These are phyloP conservation scores for Leptodactylus fallax DNA, from an alignment of 2,797 vertebrate genomes.

Conservation along the genomic window DNA sequence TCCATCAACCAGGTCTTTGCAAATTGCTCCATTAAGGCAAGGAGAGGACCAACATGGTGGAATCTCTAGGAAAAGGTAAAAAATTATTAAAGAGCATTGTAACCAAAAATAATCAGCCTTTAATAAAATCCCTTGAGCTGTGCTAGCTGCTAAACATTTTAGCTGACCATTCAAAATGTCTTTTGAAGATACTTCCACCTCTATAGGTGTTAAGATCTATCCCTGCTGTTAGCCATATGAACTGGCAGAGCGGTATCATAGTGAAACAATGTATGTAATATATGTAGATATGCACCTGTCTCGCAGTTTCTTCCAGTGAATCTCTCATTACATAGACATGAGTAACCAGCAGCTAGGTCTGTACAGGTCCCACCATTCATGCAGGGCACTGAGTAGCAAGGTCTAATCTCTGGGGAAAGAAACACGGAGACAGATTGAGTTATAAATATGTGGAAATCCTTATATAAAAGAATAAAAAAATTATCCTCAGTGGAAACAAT, in stretches of 20 bases:
- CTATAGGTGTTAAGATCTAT: neutral
- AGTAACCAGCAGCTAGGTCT: constrained; percentile 52
- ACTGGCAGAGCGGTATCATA: too few species aligned
- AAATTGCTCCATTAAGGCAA: constrained; percentile 86
- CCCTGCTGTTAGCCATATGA: neutral
- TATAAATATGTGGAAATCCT: neutral
- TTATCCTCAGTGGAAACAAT: neutral
- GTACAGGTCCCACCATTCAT: constrained; percentile 72
- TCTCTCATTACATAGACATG: constrained; percentile 71
- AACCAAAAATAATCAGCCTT: neutral
- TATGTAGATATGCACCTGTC: constrained; percentile 67
- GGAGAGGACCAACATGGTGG: constrained; percentile 87
- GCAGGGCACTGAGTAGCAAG: constrained; percentile 26
- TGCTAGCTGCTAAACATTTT: neutral
- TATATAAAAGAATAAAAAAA: neutral
- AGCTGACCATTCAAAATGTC: neutral
- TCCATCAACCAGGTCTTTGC: constrained; percentile 81
- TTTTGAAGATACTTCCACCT: neutral
- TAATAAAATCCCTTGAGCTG: neutral
- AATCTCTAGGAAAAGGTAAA: constrained; percentile 75
- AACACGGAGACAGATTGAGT: neutral
- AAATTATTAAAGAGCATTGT: neutral
- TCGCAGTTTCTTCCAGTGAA: constrained; percentile 72
- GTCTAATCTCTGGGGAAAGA: constrained; percentile 37
- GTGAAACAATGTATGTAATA: constrained; percentile 38